Conservation (phyloP, 2,113 vertebrate species). For the Urocynchramus pylzowi region DNA sequence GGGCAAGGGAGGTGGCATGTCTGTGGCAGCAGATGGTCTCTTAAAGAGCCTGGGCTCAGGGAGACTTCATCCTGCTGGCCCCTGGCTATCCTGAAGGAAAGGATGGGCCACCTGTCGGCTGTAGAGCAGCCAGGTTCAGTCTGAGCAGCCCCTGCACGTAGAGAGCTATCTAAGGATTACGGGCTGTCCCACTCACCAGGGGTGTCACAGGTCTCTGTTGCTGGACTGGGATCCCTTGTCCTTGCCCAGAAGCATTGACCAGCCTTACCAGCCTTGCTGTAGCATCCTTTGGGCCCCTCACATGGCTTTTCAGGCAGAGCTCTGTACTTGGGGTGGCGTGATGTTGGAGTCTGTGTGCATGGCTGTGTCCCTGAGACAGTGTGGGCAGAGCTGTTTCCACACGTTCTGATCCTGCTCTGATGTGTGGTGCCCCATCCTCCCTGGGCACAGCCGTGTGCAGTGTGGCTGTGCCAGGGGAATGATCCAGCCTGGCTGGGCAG, state of each 20-base stretch:
- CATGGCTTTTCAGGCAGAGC: background rate
- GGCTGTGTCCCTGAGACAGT: background rate
- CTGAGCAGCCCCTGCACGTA: background rate
- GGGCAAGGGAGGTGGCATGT: background rate
- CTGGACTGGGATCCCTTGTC: background rate
- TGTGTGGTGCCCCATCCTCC: fast-evolving
- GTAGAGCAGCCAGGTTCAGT: background rate
- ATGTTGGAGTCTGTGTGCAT: background rate
- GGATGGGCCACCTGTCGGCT: background rate
- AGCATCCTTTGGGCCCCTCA: background rate
- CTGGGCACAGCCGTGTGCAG: fast-evolving
- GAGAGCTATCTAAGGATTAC: background rate
- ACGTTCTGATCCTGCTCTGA: background rate
- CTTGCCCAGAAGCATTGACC: background rate
- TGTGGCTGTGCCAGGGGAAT: background rate
- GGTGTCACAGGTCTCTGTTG: background rate
- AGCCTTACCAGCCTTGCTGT: background rate
- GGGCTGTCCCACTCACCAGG: background rate
- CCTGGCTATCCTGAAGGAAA: background rate
- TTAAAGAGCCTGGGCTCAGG: background rate
- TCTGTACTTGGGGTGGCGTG: background rate
- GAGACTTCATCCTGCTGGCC: background rate
- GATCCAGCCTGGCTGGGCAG: background rate
- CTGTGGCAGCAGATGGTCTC: constrained; percentile 52
- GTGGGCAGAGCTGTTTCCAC: background rate